A percentile compares a stretch with the other conserved stretches of the same genome.
phyloP scores from a whole-genome alignment of 2,797 vertebrate species.

The Poecilia wingei region DNA sequence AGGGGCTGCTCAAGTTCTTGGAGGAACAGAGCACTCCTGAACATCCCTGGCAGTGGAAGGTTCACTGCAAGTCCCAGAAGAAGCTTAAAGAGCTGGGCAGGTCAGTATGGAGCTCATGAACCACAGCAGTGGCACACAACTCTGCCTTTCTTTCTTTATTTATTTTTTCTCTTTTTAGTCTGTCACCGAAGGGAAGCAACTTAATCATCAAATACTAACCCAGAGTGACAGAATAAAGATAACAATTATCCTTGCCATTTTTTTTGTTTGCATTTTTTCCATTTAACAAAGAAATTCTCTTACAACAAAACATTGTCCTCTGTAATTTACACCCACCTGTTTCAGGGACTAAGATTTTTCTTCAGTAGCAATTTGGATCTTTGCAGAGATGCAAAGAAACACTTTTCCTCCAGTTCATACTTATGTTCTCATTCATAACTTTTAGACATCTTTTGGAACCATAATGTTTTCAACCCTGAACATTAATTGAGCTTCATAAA shows the following conservation, averaged over 20 bases:
- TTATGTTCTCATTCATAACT: not conserved
- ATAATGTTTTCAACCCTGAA: not conserved
- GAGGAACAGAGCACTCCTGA: conserved; percentile 90
- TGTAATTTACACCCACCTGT: not conserved
- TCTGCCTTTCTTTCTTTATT: not conserved
- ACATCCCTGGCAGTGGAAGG: conserved; percentile 97
- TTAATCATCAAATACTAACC: not conserved
- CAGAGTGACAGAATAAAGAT: not conserved
- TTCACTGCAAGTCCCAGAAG: conserved; percentile 98
- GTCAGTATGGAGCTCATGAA: conserved; percentile 70
- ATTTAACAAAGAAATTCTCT: not conserved
- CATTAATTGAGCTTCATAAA: not conserved
- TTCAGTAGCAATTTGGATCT: not conserved
- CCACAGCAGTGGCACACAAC: not conserved
- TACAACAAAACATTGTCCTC: not conserved
- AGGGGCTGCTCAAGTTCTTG: conserved; percentile 89
- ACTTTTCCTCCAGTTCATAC: not conserved
- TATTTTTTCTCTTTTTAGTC: not conserved
- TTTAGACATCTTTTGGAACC: not conserved
- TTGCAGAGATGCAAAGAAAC: not conserved
- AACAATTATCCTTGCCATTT: not conserved
- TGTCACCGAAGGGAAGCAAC: not conserved
- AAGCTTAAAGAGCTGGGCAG: conserved; percentile 95
- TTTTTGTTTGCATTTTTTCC: not conserved
- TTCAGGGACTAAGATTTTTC: not conserved